Percentiles rank a stretch among this genome's conserved stretches.
phyloP scores from a whole-genome alignment of 2,888 invertebrate genomes.

The Phortica okadai region DNA sequence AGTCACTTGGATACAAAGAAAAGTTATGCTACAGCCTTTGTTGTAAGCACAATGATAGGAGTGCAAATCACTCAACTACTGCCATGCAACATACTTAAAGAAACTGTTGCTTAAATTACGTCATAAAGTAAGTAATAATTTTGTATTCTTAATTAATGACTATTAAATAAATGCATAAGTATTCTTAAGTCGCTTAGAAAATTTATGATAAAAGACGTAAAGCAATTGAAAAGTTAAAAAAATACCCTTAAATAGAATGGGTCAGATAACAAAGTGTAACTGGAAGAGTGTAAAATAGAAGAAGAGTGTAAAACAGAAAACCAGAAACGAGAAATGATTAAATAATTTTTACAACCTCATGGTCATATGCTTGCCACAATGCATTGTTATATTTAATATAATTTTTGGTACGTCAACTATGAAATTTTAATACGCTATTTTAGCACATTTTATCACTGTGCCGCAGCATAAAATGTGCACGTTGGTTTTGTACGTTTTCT shows the following conservation, averaged over 20 bases:
- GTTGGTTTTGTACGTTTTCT: not conserved
- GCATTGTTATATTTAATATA: conserved; percentile 3
- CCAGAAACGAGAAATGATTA: not conserved
- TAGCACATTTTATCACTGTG: not conserved
- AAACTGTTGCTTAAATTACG: no score
- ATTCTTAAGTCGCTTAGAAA: no score
- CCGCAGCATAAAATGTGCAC: conserved; percentile 29
- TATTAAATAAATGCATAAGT: no score
- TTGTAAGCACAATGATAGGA: not conserved
- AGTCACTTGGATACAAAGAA: not conserved
- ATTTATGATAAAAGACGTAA: no score
- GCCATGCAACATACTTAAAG: not conserved
- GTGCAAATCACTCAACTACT: not conserved
- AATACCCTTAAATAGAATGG: no score
- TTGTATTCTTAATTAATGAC: no score
- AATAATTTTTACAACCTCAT: not conserved
- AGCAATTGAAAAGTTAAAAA: no score
- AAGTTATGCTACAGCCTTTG: not conserved
- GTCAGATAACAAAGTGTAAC: no score
- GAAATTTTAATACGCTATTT: conserved; percentile 26
- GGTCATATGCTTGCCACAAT: not conserved
- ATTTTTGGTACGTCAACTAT: conserved; percentile 20
- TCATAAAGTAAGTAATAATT: no score
- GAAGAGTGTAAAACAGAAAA: no score
- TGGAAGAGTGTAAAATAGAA: no score